Evolutionary conservation across 2,113 vertebrate species (phyloP).

Genomic region (Anoura caudifer): DNA sequence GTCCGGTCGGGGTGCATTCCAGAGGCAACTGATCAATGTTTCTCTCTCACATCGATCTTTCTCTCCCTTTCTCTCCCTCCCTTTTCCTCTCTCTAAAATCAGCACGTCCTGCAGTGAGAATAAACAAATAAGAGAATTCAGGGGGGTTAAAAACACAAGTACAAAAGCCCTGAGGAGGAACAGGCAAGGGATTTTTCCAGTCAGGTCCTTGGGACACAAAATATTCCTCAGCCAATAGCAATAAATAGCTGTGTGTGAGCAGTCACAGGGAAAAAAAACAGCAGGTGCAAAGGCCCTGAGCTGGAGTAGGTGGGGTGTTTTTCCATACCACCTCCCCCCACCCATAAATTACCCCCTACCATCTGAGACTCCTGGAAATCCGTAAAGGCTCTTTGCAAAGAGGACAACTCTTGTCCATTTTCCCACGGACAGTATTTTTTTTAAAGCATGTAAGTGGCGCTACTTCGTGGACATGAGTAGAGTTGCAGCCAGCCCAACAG

Average conservation of each 20-base stretch:
- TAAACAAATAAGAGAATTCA: background rate
- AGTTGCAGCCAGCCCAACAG: background rate
- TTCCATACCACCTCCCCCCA: background rate
- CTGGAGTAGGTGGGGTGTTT: background rate
- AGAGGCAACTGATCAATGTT: too few relatives aligned
- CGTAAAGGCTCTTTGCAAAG: background rate
- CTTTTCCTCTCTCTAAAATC: too few relatives aligned
- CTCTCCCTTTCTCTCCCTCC: too few relatives aligned
- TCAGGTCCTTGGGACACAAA: background rate
- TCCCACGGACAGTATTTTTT: background rate
- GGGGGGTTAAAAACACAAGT: background rate
- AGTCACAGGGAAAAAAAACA: background rate
- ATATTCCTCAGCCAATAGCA: background rate
- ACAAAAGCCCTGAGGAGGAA: background rate
- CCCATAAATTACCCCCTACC: background rate
- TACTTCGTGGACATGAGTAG: background rate
- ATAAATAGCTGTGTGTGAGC: background rate
- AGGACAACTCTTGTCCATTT: background rate
- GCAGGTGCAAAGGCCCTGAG: background rate
- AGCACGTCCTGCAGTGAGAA: too few relatives aligned
- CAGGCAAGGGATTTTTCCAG: background rate
- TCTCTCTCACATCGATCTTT: too few relatives aligned
- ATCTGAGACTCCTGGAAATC: background rate
- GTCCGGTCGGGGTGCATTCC: too few relatives aligned
- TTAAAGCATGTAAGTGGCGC: background rate